Conservation (phyloP, 2,888 invertebrate species). For the Acleris laterana region DNA sequence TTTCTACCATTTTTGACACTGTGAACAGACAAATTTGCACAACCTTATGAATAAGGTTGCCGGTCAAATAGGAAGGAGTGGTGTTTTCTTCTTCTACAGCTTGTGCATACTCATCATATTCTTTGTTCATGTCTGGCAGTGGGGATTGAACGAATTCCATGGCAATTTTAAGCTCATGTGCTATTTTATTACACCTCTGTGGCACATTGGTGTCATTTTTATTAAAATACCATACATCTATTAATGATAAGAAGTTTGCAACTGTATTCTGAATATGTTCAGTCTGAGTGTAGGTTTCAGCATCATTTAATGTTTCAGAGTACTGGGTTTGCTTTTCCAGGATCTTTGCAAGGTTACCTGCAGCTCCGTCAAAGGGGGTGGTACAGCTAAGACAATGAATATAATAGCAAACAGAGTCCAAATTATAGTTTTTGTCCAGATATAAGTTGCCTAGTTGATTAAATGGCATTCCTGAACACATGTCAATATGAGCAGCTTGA, state of each 20-base stretch:
- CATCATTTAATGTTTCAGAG: conserved; percentile 79
- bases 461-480: conserved; percentile 94
- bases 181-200: conserved; percentile 87
- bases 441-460: conserved; percentile 97
- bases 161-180: conserved; percentile 90
- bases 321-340: conserved; percentile 88
- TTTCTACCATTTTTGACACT: conserved; percentile 89
- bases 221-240: conserved; percentile 86
- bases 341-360: conserved; percentile 91
- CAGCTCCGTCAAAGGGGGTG: conserved; percentile 94
- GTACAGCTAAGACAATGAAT: conserved; percentile 92
- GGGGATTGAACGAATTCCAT: conserved; percentile 82
- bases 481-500: conserved; percentile 91
- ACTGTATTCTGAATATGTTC: conserved; percentile 80
- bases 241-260: conserved; percentile 82
- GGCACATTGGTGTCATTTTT: conserved; percentile 87
- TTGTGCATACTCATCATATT: conserved; percentile 78
- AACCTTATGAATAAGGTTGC: conserved; percentile 92
- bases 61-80: conserved; percentile 84
- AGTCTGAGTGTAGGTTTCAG: conserved; percentile 69
- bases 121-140: conserved; percentile 80
- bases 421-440: conserved; percentile 90
- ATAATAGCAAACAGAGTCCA: conserved; percentile 96
- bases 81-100: conserved; percentile 77
- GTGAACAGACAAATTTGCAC: conserved; percentile 92